These are phyloP conservation scores for Neoarius graeffei DNA, from an alignment of 2,113 vertebrate genomes.

Conservation along the genomic window DNA sequence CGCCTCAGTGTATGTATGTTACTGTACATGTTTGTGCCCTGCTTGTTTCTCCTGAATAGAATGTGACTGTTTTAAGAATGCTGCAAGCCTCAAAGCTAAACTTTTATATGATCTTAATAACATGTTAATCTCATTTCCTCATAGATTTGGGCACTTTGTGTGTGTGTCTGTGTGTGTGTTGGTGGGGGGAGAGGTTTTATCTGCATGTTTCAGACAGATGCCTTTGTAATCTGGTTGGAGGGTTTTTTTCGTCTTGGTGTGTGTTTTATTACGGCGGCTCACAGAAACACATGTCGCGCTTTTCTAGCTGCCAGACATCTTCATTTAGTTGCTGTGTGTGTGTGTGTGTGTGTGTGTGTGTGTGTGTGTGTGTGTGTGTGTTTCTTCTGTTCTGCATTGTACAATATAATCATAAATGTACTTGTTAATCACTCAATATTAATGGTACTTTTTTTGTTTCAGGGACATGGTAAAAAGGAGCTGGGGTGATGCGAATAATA, in stretches of 20 bases:
- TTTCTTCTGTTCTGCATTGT: not conserved
- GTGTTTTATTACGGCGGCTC: conserved; percentile 12
- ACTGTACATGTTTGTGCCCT: not conserved
- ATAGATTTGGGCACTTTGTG: not conserved
- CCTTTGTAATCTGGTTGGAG: conserved; percentile 17
- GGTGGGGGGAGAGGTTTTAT: not conserved
- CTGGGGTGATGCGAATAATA: too few species aligned
- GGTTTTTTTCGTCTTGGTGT: conserved; percentile 8
- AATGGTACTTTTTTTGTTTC: too few species aligned
- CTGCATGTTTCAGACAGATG: conserved; percentile 18
- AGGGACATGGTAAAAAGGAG: too few species aligned
- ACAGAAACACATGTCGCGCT: conserved; percentile 20
- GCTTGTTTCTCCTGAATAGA: not conserved
- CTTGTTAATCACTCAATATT: not conserved
- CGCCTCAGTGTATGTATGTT: not conserved
- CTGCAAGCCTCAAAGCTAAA: not conserved
- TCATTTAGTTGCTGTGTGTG: not conserved
- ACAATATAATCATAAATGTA: too few species aligned
- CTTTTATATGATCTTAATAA: not conserved
- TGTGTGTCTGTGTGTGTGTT: too few species aligned
- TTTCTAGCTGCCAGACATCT: conserved; percentile 35
- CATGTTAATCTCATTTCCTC: conserved; percentile 27
- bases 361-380: not conserved
- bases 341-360: not conserved
- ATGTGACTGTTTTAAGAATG: not conserved